Percentiles rank a stretch among this genome's conserved stretches.
These are phyloP conservation scores for Eurois occulta DNA, from an alignment of 2,888 invertebrate genomes.

Conservation along the genomic window DNA sequence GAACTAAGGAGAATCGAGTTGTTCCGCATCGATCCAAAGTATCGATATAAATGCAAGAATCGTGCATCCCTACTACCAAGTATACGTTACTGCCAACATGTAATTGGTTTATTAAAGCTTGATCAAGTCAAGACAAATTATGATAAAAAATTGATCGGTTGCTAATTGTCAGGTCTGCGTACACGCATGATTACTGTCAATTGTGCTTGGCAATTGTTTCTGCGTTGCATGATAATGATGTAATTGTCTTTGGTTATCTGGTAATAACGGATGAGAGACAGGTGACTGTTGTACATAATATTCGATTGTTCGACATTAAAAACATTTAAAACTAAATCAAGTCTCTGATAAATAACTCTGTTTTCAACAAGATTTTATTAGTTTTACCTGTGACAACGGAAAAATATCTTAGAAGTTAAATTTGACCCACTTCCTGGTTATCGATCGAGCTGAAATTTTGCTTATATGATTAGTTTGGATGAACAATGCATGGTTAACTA, in stretches of 20 bases:
- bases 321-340: neutral
- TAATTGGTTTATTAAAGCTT: constrained; percentile 63
- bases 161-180: constrained; percentile 55
- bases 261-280: constrained; percentile 15
- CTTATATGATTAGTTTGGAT: no score
- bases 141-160: constrained; percentile 53
- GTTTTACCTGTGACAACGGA: neutral
- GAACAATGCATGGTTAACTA: no score
- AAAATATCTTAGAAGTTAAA: neutral
- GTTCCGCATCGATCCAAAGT: neutral
- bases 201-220: constrained; percentile 52
- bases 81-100: constrained; percentile 47
- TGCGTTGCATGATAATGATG: constrained; percentile 27
- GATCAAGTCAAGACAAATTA: constrained; percentile 63
- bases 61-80: constrained; percentile 9
- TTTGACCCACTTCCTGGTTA: neutral
- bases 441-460: no score
- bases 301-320: neutral
- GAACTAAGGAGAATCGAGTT: neutral
- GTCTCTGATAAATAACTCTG: neutral
- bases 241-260: constrained; percentile 50
- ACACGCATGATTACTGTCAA: constrained; percentile 47
- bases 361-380: neutral
- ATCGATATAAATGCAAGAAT: neutral
- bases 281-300: neutral